Conservation (phyloP, 1,140 invertebrate genomes). For the Dreissena rostriformis region DNA sequence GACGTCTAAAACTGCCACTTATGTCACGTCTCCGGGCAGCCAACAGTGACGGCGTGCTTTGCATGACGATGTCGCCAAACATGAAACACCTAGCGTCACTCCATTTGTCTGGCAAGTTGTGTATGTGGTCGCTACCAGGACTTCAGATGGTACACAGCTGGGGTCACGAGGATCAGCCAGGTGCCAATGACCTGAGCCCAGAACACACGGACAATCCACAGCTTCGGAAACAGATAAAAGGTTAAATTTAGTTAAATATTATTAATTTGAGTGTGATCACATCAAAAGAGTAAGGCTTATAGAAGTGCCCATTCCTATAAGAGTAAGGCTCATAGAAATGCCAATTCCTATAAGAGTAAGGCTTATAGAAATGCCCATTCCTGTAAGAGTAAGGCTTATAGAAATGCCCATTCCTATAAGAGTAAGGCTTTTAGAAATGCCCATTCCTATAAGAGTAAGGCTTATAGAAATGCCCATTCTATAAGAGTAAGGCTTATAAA, state of each 20-base stretch:
- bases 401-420: too few species aligned
- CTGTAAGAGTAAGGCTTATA: too few species aligned
- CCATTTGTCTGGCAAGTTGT: constrained; percentile 88
- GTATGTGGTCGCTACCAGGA: constrained; percentile 88
- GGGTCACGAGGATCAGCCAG: constrained; percentile 86
- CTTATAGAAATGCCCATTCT: too few species aligned
- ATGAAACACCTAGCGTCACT: constrained; percentile 85
- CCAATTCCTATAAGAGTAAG: too few species aligned
- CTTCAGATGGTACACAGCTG: constrained; percentile 83
- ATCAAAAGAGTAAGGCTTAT: too few species aligned
- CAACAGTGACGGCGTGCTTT: constrained; percentile 84
- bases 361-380: too few species aligned
- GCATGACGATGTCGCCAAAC: constrained; percentile 86
- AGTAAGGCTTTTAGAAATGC: too few species aligned
- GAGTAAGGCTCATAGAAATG: too few species aligned
- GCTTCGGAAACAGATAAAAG: constrained; percentile 77
- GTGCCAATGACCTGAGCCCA: constrained; percentile 83
- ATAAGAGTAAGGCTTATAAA: too few species aligned
- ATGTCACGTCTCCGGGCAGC: constrained; percentile 16
- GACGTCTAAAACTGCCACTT: constrained; percentile 34
- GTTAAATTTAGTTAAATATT: constrained; percentile 49
- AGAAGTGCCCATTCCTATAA: too few species aligned
- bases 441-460: too few species aligned
- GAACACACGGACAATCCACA: constrained; percentile 77
- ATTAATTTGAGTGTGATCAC: too few species aligned